Evolutionary conservation across 2,113 vertebrate genomes (phyloP), one percentile per base, ranked within the genome.

Genomic region (Callionymus lyra): DNA sequence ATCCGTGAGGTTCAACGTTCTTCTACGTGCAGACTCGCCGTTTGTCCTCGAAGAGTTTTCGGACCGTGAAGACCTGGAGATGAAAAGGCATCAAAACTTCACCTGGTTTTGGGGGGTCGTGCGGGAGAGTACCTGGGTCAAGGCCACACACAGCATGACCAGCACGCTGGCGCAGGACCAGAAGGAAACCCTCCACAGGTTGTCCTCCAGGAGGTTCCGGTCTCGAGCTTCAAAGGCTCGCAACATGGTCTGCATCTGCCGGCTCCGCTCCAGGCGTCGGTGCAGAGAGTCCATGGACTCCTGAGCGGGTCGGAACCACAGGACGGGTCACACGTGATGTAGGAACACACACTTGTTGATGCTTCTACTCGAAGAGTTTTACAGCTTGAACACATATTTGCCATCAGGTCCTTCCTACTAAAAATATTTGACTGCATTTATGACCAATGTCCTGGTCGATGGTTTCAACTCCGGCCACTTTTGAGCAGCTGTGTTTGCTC

Each of bases 141-240:
- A 50, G 0, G 88, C 87, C 43, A 92, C 91, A 3, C 84, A 50
- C 43, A 93, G 59, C 84, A 93, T 77, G 64, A 88, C 85, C 11
- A 85, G 68, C 44, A 92, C 51, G 0, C 85, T 86, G 40, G 87
- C 68, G 0, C 88, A 90, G 0, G 90, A 93, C 90, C 90, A 92
- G 70, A 92, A 91, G 6, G 87, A 90, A 33, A 93, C 90, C 16
- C 86, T 80, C 69, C 82, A 86, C 12, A 89, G 68, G 71, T 92
- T 93, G 54, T 87, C 83, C 34, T 92, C 91, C 56, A 87, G 86
- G 14, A 93, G 83, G 67, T 91, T 91, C 10, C 91, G 77, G 68
- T 93, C 91, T 0, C 90, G 83, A 0, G 91, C 90, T 64, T 93
- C 90, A 3, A 89, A 91, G 1, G 90, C 89, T 17, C 89, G 72